Evolutionary conservation across 1,140 invertebrate species (phyloP), one percentile per base, ranked within the genome.

Genomic region (Lepidurus packardi): DNA sequence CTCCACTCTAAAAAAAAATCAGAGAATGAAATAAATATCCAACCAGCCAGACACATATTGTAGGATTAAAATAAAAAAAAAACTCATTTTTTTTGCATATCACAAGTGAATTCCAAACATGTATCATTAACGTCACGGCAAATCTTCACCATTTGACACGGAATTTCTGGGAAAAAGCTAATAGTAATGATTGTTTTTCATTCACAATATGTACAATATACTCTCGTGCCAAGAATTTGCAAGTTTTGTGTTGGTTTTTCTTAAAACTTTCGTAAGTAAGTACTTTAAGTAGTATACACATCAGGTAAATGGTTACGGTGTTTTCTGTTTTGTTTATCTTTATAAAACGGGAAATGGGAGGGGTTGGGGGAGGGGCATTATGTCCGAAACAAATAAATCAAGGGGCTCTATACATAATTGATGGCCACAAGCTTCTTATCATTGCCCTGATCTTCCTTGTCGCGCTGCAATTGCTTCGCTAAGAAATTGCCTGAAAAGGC

Each of bases 401-500:
- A 65, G 6, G 7, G 10, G 13, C 6, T 13, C 25, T 73, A 43
- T 8, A 34, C n/a, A 16, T 74, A 21, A 78, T 16, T 78, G 4
- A 74, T 45, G 43, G 44, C 73, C 4, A n/a, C 79, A 11, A 24
- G 7, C 41, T 77, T 79, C 53, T 75, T 80, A 42, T 65, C 43
- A 43, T 73, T 79, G 24, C 77, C 47, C 3, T 25, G 75, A 25
- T 80, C 78, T 43, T 78, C 78, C 76, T 80, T 77, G n/a, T 80
- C 73, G 43, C 53, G 24, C 8, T 75, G 65, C 45, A 53, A 21
- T 73, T 88, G 85, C 73, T 88, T 85, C 81, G 91, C 90, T 76
- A 92, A 85, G 84, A 91, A 91, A 80, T 89, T 91, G 81, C 90
- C 91, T 80, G 92, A 93, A 76, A 94, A 88, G 47, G 93, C 91